A percentile compares a stretch with the other conserved stretches of the same genome.
These are phyloP conservation scores for Harpagifer antarcticus DNA, from an alignment of 2,797 vertebrate species.

Conservation along the genomic window DNA sequence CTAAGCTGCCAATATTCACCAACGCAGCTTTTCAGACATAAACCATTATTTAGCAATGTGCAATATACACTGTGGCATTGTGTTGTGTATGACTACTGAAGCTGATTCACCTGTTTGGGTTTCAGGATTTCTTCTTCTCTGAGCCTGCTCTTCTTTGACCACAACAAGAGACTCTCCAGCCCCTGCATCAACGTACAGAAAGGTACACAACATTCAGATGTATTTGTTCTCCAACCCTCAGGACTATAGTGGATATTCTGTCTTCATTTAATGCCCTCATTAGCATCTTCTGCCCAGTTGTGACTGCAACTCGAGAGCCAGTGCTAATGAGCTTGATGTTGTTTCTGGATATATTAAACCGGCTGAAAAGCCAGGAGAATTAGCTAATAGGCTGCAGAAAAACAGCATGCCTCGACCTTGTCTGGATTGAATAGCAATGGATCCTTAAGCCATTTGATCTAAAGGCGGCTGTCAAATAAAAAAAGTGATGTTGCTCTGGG, in stretches of 20 bases:
- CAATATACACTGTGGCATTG: conserved; percentile 1
- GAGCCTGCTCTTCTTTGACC: conserved; percentile 36
- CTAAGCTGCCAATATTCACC: background rate
- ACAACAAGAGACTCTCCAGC: conserved; percentile 25
- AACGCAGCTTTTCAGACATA: background rate
- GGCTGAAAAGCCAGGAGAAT: conserved; percentile 34
- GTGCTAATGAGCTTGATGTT: conserved; percentile 59
- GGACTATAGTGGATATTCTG: conserved; percentile 3
- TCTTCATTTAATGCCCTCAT: conserved; percentile 23
- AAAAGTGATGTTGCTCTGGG: conserved; percentile 26
- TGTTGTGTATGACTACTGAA: conserved; percentile 16
- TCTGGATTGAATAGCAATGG: conserved; percentile 49
- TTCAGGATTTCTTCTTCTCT: conserved; percentile 61
- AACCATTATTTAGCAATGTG: background rate
- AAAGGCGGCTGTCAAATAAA: conserved; percentile 42
- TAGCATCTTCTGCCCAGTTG: conserved; percentile 33
- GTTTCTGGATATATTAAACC: conserved; percentile 46
- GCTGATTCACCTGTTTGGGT: conserved; percentile 54
- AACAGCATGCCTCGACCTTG: conserved; percentile 69
- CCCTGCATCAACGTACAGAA: conserved; percentile 58
- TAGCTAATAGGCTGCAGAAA: conserved; percentile 50
- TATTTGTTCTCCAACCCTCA: conserved; percentile 9
- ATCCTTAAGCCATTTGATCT: conserved; percentile 49
- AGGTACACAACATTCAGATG: conserved; percentile 56
- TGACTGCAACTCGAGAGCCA: conserved; percentile 19